Conservation (phyloP, 2,888 invertebrate species). For the Ectemnius cavifrons region DNA sequence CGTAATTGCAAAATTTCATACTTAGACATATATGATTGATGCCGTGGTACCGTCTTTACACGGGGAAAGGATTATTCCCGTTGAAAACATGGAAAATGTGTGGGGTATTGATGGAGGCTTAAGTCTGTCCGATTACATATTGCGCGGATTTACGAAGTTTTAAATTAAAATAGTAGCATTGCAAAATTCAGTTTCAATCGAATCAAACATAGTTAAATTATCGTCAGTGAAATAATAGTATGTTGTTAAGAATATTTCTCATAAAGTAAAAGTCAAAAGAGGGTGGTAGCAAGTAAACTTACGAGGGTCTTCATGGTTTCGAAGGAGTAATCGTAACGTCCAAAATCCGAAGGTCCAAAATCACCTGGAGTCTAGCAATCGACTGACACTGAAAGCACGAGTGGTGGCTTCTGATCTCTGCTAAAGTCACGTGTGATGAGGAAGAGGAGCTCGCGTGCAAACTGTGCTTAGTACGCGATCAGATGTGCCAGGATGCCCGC, state of each 20-base stretch:
- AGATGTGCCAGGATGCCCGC: constrained; percentile 47
- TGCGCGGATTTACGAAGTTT: no score
- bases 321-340: background rate
- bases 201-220: no score
- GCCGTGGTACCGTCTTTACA: background rate
- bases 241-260: no score
- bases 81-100: background rate
- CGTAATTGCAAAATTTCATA: background rate
- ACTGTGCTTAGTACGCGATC: constrained; percentile 43
- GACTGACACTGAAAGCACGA: background rate
- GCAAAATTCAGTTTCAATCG: no score
- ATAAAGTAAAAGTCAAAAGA: background rate
- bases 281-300: constrained; percentile 52
- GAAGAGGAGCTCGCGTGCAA: constrained; percentile 37
- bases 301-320: constrained; percentile 68
- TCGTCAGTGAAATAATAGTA: no score
- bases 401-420: constrained; percentile 23
- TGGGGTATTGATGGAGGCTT: background rate
- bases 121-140: no score
- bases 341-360: no score
- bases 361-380: background rate
- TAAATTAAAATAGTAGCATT: no score
- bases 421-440: constrained; percentile 30
- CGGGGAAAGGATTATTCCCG: background rate
- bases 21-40: no score